Evolutionary conservation across 2,113 vertebrate genomes (phyloP), one percentile per base, ranked within the genome.

Genomic region (Atherinomorus stipes): DNA sequence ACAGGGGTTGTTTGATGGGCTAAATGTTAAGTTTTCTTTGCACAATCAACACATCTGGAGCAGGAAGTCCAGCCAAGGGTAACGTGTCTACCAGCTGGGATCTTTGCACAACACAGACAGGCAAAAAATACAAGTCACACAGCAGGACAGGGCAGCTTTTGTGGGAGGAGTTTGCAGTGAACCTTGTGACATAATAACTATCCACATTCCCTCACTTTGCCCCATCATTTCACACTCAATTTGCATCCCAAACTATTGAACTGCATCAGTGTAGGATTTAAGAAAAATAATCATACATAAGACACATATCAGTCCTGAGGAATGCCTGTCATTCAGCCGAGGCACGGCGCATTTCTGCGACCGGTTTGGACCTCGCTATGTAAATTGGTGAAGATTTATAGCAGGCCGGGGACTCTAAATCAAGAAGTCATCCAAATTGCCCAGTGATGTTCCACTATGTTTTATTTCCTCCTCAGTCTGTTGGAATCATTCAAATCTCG

Each of bases 401-500:
- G 68, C 80, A 73, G 87, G 64, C 61, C 25, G 4, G 84, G 86
- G 87, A 85, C 76, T 85, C 67, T 93, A 91, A 93, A 93, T 93
- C 91, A 93, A 77, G 51, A 58, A 78, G 83, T 84, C 71, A 65
- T 83, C 74, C 72, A 86, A 78, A 80, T 82, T 81, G 75, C 69
- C 45, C 76, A 50, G 61, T 56, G 83, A 81, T 67, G 76, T 86
- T 83, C 80, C 73, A 47, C 56, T 58, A 52, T 85, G 73, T 85
- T 90, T 88, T 85, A 73, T 88, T 88, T 91, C 52, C 78, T 65
- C 82, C 60, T 76, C 69, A 70, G 78, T 87, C 92, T 93, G 93
- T 40, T 88, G 81, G 86, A 92, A 75, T 90, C 89, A 88, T 93
- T 91, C 72, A 89, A 88, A 89, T 80, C 91, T 89, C 90, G 57